phyloP scores from a whole-genome alignment of 2,113 vertebrate genomes.

The Ginglymostoma cirratum region DNA sequence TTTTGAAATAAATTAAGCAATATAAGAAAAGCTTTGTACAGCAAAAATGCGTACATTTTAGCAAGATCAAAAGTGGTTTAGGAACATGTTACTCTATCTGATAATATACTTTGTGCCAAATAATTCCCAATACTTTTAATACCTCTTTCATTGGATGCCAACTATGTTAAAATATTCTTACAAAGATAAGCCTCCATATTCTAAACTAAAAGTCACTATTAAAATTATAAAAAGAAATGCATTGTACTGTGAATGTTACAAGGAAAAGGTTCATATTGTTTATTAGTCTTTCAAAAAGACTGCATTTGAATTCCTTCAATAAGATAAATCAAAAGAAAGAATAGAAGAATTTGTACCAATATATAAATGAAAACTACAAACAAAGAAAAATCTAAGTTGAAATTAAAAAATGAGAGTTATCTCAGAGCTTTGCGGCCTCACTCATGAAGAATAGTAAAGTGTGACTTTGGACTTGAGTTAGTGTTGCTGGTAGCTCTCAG shows the following conservation, averaged over 20 bases:
- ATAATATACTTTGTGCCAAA: not conserved
- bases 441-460: not conserved
- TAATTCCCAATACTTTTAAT: not conserved
- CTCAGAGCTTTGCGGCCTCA: not conserved
- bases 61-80: not conserved
- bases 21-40: not conserved
- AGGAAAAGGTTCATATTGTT: not conserved
- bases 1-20: not conserved
- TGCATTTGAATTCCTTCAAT: not conserved
- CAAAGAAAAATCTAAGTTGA: not conserved
- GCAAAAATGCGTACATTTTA: not conserved
- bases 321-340: not conserved
- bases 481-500: not conserved
- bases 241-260: not conserved
- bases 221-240: not conserved
- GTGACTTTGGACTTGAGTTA: not conserved
- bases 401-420: not conserved
- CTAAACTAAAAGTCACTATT: not conserved
- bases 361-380: not conserved
- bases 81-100: not conserved
- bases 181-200: not conserved
- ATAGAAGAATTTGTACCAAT: not conserved
- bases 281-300: not conserved
- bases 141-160: constrained; percentile 3
- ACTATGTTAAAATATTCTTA: not conserved